phyloP scores from a whole-genome alignment of 2,797 vertebrate species.

The Mormyrus proboscirostris region DNA sequence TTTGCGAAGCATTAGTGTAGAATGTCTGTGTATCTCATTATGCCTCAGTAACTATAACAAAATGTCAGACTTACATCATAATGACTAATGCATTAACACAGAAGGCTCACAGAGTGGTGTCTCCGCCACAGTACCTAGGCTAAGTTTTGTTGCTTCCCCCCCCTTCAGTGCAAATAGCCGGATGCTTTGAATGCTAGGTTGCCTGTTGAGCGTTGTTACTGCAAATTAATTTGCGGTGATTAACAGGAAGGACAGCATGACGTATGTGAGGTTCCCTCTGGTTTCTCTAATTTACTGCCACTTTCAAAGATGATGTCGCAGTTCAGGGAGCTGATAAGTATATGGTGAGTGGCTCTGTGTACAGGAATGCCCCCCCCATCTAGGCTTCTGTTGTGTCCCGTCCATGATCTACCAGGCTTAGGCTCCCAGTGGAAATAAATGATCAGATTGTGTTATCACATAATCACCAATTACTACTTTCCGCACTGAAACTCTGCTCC shows the following conservation, averaged over 20 bases:
- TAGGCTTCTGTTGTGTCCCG: neutral
- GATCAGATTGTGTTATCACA: neutral
- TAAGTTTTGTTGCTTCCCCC: neutral
- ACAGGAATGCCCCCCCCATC: neutral
- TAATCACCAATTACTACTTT: neutral
- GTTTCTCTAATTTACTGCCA: neutral
- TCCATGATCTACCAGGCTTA: neutral
- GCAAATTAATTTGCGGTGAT: constrained; percentile 1
- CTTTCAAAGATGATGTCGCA: neutral
- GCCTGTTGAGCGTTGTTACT: neutral
- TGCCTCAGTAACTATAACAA: neutral
- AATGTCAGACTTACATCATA: neutral
- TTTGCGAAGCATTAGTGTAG: neutral
- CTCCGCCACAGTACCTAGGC: neutral
- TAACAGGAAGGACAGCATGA: constrained; percentile 11
- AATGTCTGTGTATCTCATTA: neutral
- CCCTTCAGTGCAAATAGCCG: neutral
- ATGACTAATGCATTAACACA: neutral
- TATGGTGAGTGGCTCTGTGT: neutral
- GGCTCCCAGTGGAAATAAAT: neutral
- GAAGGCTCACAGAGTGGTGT: neutral
- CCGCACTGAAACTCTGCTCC: neutral
- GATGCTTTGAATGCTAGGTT: neutral
- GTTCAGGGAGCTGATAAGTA: neutral
- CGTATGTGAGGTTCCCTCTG: neutral